Evolutionary conservation across 2,888 invertebrate genomes (phyloP).

Genomic region (Gymnocheta viridis): DNA sequence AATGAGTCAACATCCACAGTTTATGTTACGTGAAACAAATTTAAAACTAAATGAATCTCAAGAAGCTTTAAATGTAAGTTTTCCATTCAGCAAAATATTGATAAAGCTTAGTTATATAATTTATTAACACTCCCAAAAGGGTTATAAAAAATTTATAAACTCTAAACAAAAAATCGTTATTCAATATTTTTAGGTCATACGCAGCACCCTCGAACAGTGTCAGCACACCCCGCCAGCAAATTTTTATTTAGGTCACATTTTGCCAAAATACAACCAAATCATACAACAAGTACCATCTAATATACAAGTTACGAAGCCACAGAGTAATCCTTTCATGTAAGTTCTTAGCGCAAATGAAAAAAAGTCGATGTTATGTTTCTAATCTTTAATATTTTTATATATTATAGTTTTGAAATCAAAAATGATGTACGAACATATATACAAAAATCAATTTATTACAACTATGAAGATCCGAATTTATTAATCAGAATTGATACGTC

Average conservation of each 20-base stretch:
- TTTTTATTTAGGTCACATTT: slow-evolving; percentile 72
- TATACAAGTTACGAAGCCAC: slow-evolving; percentile 72
- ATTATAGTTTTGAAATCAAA: slow-evolving; percentile 72
- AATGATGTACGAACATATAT: slow-evolving; percentile 69
- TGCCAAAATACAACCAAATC: slow-evolving; percentile 70
- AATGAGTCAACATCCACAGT: slow-evolving; percentile 74
- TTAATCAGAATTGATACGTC: slow-evolving; percentile 71
- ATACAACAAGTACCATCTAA: slow-evolving; percentile 75
- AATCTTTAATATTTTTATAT: slow-evolving; percentile 1
- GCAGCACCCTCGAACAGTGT: slow-evolving; percentile 66
- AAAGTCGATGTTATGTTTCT: no score
- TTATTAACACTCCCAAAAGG: no score
- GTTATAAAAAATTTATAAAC: not conserved
- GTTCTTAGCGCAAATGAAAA: slow-evolving; percentile 34
- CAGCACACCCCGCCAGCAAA: slow-evolving; percentile 70
- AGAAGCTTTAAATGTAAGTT: slow-evolving; percentile 74
- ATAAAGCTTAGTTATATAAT: not conserved
- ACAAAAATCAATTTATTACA: slow-evolving; percentile 62
- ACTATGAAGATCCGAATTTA: slow-evolving; percentile 74
- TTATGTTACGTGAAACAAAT: slow-evolving; percentile 73
- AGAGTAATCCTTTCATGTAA: slow-evolving; percentile 76
- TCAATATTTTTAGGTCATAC: slow-evolving; percentile 72
- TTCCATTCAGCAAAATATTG: not conserved
- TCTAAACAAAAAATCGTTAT: not conserved
- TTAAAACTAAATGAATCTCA: slow-evolving; percentile 74